These are phyloP conservation scores for Onychostoma macrolepis DNA, from an alignment of 2,113 vertebrate species.

Conservation along the genomic window DNA sequence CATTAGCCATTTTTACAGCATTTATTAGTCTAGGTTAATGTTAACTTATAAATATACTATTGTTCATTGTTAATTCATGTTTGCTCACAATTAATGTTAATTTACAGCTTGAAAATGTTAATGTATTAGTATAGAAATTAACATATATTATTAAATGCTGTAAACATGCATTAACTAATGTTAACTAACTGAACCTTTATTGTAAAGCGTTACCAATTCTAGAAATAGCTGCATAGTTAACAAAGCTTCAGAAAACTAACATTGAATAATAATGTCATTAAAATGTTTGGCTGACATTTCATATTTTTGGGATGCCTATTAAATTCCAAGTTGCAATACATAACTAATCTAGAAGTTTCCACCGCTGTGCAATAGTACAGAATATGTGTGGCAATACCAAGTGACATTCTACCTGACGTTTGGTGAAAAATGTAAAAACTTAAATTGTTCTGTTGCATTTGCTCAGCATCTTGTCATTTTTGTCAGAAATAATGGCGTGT, in stretches of 20 bases:
- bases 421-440: neutral
- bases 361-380: neutral
- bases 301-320: neutral
- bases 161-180: neutral
- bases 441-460: neutral
- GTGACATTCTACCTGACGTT: neutral
- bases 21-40: neutral
- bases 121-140: neutral
- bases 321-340: neutral
- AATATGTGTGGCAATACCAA: neutral
- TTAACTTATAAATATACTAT: neutral
- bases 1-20: neutral
- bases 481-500: slow-evolving; percentile 18
- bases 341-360: neutral
- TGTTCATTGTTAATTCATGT: no score
- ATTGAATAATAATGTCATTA: neutral
- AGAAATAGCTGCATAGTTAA: neutral
- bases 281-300: neutral
- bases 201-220: neutral
- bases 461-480: slow-evolving; percentile 23
- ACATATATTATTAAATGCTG: neutral
- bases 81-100: neutral
- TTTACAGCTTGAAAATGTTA: neutral
- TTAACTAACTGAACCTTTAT: neutral
- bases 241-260: neutral